Evolutionary conservation across 2,888 invertebrate species (phyloP), one percentile per base, ranked within the genome.

Genomic region (Molorchus minor): DNA sequence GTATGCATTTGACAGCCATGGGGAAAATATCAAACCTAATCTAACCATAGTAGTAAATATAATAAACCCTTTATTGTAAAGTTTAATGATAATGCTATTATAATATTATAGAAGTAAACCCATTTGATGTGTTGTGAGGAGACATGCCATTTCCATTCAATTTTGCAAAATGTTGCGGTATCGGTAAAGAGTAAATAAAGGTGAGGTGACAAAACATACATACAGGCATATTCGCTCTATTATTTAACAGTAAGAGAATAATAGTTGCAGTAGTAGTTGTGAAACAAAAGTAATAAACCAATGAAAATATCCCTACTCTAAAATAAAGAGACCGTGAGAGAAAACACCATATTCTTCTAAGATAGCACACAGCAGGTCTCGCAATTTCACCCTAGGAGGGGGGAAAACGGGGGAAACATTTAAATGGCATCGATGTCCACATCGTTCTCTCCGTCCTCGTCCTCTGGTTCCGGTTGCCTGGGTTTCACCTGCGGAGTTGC

Each of bases 401-500:
- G 59, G 54, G 12, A n/a, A n/a, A n/a, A n/a, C n/a, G n/a, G 10
- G 47, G 52, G 38, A 41, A 44, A 36, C 30, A 36, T 79, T 84
- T 92, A 95, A 79, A 95, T 95, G 81, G 93, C 94, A 86, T 95
- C 95, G 80, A 95, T 95, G 82, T 95, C 94, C 76, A 95, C 89
- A 77, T 94, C 94, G 73, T 89, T 90, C 63, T 86, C 92, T 65
- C 87, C 92, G 69, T 91, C 92, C 68, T 90, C 91, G 47, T 87
- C 86, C 40, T 82, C 83, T 56, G 51, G 51, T 15, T 51, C 8
- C 16, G 38, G 29, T 16, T 51, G 21, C 35, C 68, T 68, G 73
- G 83, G 77, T 62, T 71, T 71, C 75, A 80, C 41, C 57, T 67
- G 61, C 67, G 82, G 74, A 64, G 81, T 75, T 73, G 83, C 76